Percentiles rank a stretch among this genome's conserved stretches.
phyloP scores from a whole-genome alignment of 2,888 invertebrate genomes.

The Psylliodes chrysocephalus region DNA sequence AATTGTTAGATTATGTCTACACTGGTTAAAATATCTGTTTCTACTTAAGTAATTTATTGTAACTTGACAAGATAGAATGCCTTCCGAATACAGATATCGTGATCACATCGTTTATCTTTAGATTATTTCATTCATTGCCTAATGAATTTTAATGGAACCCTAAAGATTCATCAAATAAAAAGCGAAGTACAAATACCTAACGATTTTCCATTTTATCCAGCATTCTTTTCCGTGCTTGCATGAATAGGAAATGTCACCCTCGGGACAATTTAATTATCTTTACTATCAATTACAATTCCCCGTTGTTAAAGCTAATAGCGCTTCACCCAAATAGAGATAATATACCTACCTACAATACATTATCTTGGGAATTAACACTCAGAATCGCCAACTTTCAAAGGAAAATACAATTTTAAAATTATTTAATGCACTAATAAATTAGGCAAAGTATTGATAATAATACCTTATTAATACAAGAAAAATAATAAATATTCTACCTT shows the following conservation, averaged over 20 bases:
- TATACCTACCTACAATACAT: not conserved
- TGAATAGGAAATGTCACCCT: not conserved
- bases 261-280: constrained; percentile 14
- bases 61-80: too few relatives aligned
- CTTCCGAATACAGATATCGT: too few relatives aligned
- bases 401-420: too few relatives aligned
- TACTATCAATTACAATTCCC: constrained; percentile 9
- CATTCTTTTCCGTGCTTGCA: not conserved
- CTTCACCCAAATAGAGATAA: not conserved
- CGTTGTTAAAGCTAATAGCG: not conserved
- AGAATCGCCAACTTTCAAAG: not conserved
- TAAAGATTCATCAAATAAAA: not conserved
- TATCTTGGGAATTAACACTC: not conserved
- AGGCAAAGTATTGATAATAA: too few relatives aligned
- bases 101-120: too few relatives aligned
- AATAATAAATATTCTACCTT: too few relatives aligned
- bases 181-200: not conserved
- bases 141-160: not conserved
- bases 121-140: not conserved
- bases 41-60: too few relatives aligned
- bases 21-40: too few relatives aligned
- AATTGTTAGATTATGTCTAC: too few relatives aligned
- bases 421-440: too few relatives aligned
- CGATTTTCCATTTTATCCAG: not conserved
- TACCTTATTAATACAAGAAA: too few relatives aligned